Conservation (phyloP, 2,888 invertebrate genomes). For the Morpho helenor region DNA sequence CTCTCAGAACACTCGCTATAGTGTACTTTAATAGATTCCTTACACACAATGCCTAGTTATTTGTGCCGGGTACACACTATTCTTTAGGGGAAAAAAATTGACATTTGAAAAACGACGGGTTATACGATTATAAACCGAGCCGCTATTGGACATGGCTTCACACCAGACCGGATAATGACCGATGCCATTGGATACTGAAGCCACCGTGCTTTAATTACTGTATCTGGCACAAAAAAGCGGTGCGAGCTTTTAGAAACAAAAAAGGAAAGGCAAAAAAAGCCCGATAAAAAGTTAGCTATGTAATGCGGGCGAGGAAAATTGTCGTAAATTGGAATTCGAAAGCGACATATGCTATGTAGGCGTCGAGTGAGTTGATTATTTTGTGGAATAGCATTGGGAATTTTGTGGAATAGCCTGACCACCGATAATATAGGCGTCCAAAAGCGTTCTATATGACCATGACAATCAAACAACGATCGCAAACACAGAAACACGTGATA, state of each 20-base stretch:
- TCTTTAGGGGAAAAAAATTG: conserved; percentile 43
- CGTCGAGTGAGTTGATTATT: conserved; percentile 12
- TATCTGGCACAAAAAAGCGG: conserved; percentile 41
- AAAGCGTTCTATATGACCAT: too few relatives aligned
- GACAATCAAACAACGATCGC: too few relatives aligned
- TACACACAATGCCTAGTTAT: conserved; percentile 55
- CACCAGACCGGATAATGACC: conserved; percentile 43
- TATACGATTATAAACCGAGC: conserved; percentile 49
- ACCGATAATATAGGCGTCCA: too few relatives aligned
- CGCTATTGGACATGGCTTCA: conserved; percentile 46
- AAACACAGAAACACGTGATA: too few relatives aligned
- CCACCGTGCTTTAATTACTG: conserved; percentile 52
- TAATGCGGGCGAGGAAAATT: conserved; percentile 57
- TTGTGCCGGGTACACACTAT: conserved; percentile 42
- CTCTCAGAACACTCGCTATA: conserved; percentile 39
- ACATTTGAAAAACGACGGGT: conserved; percentile 42
- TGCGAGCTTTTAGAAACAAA: conserved; percentile 43
- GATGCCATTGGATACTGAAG: conserved; percentile 46
- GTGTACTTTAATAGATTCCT: conserved; percentile 52
- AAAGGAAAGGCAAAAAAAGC: conserved; percentile 32
- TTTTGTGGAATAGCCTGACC: too few relatives aligned
- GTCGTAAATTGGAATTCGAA: conserved; percentile 53
- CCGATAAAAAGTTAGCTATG: conserved; percentile 25
- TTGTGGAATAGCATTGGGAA: neutral
- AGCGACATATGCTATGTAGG: conserved; percentile 24